These are phyloP conservation scores for Chaetops frenatus DNA, from an alignment of 2,113 vertebrate species.

Conservation along the genomic window DNA sequence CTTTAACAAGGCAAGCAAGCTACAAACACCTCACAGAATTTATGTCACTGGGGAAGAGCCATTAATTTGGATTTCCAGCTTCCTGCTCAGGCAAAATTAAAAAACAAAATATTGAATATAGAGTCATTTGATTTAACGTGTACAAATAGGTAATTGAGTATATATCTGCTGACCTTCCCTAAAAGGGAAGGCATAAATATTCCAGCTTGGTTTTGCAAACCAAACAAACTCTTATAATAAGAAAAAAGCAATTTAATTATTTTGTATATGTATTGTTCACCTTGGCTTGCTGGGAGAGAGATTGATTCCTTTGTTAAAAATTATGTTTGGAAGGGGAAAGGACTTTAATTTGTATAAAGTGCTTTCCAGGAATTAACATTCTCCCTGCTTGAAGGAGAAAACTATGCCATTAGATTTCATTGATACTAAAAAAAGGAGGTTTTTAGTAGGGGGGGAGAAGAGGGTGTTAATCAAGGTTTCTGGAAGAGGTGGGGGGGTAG, in stretches of 20 bases:
- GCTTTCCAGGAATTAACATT: slow-evolving; percentile 15
- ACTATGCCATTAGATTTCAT: background rate
- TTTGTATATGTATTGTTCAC: slow-evolving; percentile 2
- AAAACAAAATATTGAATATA: slow-evolving; percentile 71
- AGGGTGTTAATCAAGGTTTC: background rate
- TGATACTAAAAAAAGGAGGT: background rate
- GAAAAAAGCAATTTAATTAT: slow-evolving; percentile 30
- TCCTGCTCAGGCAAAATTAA: slow-evolving; percentile 66
- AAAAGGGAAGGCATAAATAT: slow-evolving; percentile 65
- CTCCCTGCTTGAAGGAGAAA: background rate
- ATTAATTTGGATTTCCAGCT: slow-evolving; percentile 67
- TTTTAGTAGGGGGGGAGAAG: background rate
- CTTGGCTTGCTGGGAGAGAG: background rate
- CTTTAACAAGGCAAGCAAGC: slow-evolving; percentile 39
- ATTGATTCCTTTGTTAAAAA: slow-evolving; percentile 26
- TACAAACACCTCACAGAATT: slow-evolving; percentile 38
- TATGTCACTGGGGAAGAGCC: slow-evolving; percentile 51
- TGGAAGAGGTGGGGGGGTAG: background rate
- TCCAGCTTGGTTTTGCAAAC: slow-evolving; percentile 40
- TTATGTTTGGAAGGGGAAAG: background rate
- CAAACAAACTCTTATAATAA: slow-evolving; percentile 40
- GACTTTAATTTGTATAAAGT: slow-evolving; percentile 26
- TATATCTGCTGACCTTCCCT: slow-evolving; percentile 58
- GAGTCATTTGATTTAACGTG: slow-evolving; percentile 50
- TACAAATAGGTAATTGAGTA: slow-evolving; percentile 51